phyloP scores from a whole-genome alignment of 1,140 invertebrate species.

The Drosophila parvula region DNA sequence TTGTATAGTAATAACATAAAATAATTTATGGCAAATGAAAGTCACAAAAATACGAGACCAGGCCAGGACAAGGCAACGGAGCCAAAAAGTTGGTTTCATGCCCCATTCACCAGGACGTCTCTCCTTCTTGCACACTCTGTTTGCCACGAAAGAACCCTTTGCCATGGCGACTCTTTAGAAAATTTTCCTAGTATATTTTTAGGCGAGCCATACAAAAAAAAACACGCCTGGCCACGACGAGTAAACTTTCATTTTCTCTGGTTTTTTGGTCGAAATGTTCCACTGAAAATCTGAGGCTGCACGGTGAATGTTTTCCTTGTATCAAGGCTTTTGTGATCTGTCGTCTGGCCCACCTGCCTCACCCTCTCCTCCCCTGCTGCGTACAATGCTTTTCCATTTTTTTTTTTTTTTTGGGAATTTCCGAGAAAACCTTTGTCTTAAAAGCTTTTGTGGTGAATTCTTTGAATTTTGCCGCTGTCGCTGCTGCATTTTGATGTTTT shows the following conservation, averaged over 20 bases:
- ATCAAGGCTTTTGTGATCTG: slow-evolving; percentile 51
- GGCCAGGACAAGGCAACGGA: slow-evolving; percentile 28
- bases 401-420: slow-evolving; percentile 44
- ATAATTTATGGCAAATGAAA: slow-evolving; percentile 78
- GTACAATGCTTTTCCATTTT: slow-evolving; percentile 13
- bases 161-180: slow-evolving; percentile 58
- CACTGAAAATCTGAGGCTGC: slow-evolving; percentile 15
- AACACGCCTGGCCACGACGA: slow-evolving; percentile 47
- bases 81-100: slow-evolving; percentile 56
- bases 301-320: slow-evolving; percentile 33
- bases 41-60: slow-evolving; percentile 69
- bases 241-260: slow-evolving; percentile 61
- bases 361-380: not conserved
- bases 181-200: slow-evolving; percentile 59
- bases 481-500: slow-evolving; percentile 75
- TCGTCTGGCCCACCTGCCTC: slow-evolving; percentile 29
- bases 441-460: slow-evolving; percentile 59
- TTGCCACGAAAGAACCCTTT: slow-evolving; percentile 24
- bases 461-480: slow-evolving; percentile 62
- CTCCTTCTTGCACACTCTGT: not conserved
- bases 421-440: slow-evolving; percentile 21
- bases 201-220: slow-evolving; percentile 22
- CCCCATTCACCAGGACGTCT: slow-evolving; percentile 38
- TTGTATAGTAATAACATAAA: slow-evolving; percentile 79
- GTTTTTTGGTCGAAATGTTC: slow-evolving; percentile 1